Evolutionary conservation across 2,888 invertebrate species (phyloP).

Genomic region (Serrognathus titanus): DNA sequence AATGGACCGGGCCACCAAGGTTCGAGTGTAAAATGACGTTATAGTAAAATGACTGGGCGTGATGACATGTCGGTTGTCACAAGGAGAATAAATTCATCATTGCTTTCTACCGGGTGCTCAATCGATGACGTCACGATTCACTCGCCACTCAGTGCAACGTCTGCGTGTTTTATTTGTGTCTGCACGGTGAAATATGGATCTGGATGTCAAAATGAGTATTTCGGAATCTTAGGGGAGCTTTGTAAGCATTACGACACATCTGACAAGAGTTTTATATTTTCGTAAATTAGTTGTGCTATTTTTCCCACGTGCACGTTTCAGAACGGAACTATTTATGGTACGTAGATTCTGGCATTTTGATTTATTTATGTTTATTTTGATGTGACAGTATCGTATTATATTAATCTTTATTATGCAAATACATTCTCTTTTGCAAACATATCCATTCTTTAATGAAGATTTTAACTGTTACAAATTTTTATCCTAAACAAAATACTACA

Average conservation of each 20-base stretch:
- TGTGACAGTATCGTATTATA: no score
- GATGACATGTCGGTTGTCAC: conserved; percentile 36
- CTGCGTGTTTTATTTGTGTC: conserved; percentile 22
- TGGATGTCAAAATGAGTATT: conserved; percentile 13
- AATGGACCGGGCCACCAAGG: conserved; percentile 29
- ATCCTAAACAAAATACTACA: no score
- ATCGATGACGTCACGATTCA: conserved; percentile 29
- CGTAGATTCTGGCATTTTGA: no score
- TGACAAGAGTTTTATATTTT: conserved; percentile 6
- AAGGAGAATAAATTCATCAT: conserved; percentile 22
- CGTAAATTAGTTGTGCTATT: conserved; percentile 9
- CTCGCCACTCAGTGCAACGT: conserved; percentile 15
- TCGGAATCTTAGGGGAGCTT: neutral
- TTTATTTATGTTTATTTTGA: no score
- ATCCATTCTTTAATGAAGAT: no score
- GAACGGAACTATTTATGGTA: no score
- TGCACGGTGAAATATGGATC: conserved; percentile 21
- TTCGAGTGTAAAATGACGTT: conserved; percentile 36
- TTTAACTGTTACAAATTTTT: no score
- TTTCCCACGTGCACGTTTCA: neutral
- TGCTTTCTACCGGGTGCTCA: conserved; percentile 14
- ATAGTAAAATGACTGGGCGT: conserved; percentile 42
- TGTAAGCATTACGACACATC: neutral
- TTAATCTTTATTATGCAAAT: no score
- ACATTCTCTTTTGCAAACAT: no score